Evolutionary conservation across 2,888 invertebrate genomes (phyloP).

Genomic region (Tetragonisca angustula): DNA sequence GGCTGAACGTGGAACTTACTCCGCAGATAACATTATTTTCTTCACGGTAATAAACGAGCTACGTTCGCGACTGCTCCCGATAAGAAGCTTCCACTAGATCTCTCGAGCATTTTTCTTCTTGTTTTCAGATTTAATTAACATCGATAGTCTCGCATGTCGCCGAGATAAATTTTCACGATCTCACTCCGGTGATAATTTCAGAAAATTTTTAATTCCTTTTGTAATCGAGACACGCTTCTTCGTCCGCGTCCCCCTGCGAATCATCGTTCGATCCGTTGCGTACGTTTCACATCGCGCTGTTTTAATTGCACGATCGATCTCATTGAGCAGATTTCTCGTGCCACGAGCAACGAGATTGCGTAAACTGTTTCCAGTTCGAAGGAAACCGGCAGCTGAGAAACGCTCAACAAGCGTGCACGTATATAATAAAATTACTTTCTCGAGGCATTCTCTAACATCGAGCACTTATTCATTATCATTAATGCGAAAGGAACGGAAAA

Average conservation of each 20-base stretch:
- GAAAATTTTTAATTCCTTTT: not conserved
- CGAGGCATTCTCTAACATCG: not conserved
- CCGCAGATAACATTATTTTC: slow-evolving; percentile 54
- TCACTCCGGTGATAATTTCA: not conserved
- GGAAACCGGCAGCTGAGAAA: not conserved
- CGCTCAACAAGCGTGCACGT: slow-evolving; percentile 4
- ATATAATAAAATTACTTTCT: slow-evolving; percentile 16
- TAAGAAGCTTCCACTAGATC: not conserved
- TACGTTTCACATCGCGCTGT: not conserved
- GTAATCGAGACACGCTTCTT: not conserved
- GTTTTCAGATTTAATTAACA: slow-evolving; percentile 21
- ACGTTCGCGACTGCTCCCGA: slow-evolving; percentile 18
- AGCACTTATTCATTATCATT: not conserved
- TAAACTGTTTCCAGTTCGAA: not conserved
- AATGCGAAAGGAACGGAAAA: not conserved
- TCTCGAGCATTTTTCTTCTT: not conserved
- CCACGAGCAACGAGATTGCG: not conserved
- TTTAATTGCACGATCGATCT: not conserved
- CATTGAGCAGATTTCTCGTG: not conserved
- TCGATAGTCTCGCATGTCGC: not conserved
- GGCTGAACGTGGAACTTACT: slow-evolving; percentile 26
- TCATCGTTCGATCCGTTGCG: not conserved
- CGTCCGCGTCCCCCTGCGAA: too few relatives aligned
- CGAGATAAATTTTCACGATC: not conserved
- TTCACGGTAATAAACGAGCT: slow-evolving; percentile 44